Percentiles rank a stretch among this genome's conserved stretches.
phyloP scores from a whole-genome alignment of 2,797 vertebrate genomes.

The Acipenser ruthenus region DNA sequence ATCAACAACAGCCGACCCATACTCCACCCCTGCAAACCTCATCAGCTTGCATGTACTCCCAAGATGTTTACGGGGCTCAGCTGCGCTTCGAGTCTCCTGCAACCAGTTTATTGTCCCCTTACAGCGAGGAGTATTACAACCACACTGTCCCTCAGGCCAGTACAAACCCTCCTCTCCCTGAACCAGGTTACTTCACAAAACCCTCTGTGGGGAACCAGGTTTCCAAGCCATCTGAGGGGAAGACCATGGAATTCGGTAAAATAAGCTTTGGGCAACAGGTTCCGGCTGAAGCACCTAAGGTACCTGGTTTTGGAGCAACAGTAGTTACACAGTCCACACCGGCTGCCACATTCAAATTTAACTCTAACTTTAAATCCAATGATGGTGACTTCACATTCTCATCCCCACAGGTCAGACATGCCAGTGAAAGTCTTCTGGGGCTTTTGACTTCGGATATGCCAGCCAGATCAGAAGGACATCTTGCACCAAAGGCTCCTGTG shows the following conservation, averaged over 20 bases:
- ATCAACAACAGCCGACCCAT: slow-evolving; percentile 74
- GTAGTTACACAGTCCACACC: slow-evolving; percentile 50
- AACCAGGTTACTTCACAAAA: slow-evolving; percentile 96
- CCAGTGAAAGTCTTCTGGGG: slow-evolving; percentile 80
- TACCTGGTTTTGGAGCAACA: slow-evolving; percentile 57
- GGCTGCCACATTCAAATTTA: slow-evolving; percentile 80
- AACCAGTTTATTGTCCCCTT: slow-evolving; percentile 80
- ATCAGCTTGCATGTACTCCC: slow-evolving; percentile 81
- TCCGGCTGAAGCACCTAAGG: slow-evolving; percentile 66
- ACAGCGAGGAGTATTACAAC: slow-evolving; percentile 81
- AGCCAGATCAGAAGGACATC: slow-evolving; percentile 57
- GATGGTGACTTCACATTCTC: slow-evolving; percentile 95
- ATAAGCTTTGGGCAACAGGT: slow-evolving; percentile 69
- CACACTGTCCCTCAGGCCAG: slow-evolving; percentile 73
- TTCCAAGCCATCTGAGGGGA: slow-evolving; percentile 69
- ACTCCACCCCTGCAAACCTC: slow-evolving; percentile 84
- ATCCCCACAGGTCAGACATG: slow-evolving; percentile 65
- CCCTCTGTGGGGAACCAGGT: slow-evolving; percentile 61
- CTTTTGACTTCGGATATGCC: slow-evolving; percentile 84
- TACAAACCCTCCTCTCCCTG: slow-evolving; percentile 83
- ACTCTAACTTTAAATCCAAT: slow-evolving; percentile 93
- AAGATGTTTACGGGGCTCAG: slow-evolving; percentile 76
- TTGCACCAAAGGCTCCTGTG: slow-evolving; percentile 47
- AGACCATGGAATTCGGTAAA: slow-evolving; percentile 73
- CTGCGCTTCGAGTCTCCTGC: slow-evolving; percentile 86